These are phyloP conservation scores for Temnothorax unifasciatus DNA, from an alignment of 2,888 invertebrate genomes.

Conservation along the genomic window DNA sequence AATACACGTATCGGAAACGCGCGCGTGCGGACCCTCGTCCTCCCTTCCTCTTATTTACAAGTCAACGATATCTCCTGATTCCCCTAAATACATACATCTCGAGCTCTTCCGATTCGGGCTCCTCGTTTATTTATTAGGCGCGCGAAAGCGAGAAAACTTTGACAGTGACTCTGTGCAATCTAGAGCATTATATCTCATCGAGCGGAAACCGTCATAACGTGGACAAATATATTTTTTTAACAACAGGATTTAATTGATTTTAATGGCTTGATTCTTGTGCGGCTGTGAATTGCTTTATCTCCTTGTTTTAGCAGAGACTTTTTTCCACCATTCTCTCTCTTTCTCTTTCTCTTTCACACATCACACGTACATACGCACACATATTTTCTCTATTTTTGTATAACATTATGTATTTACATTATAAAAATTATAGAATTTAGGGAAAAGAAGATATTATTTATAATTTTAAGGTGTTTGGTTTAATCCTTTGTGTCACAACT, in stretches of 20 bases:
- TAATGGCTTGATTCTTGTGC: background rate
- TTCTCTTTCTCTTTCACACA: background rate
- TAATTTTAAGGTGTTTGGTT: background rate
- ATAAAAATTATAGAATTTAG: slow-evolving; percentile 1
- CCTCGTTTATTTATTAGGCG: background rate
- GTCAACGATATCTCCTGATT: slow-evolving; percentile 20
- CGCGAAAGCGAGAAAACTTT: slow-evolving; percentile 1
- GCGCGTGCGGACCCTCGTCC: background rate
- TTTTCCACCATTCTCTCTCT: background rate
- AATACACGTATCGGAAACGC: slow-evolving; percentile 28
- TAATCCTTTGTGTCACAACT: too few species aligned
- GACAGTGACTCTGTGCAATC: slow-evolving; percentile 21
- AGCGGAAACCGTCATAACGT: background rate
- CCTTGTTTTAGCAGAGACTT: too few species aligned
- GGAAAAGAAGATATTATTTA: background rate
- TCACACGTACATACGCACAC: too few species aligned
- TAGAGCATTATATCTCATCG: background rate
- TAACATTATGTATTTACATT: slow-evolving; percentile 5
- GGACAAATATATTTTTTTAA: background rate
- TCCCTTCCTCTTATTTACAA: slow-evolving; percentile 27
- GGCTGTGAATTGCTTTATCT: background rate
- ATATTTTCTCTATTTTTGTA: background rate
- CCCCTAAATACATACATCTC: slow-evolving; percentile 24
- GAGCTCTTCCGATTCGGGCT: background rate
- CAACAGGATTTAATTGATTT: background rate